These are phyloP conservation scores for Cettia cetti DNA, from an alignment of 2,113 vertebrate genomes.

Conservation along the genomic window DNA sequence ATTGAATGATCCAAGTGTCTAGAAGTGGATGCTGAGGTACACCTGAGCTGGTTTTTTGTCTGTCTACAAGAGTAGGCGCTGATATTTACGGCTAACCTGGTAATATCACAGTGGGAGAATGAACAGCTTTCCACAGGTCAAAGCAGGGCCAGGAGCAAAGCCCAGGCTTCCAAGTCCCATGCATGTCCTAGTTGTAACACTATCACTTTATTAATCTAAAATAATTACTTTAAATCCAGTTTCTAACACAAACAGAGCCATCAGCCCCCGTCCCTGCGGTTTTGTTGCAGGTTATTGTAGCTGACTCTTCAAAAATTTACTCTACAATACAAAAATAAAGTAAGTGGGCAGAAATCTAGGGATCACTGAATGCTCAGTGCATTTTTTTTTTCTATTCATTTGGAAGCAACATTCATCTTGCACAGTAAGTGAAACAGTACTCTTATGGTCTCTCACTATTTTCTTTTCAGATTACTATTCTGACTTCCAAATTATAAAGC, in stretches of 20 bases:
- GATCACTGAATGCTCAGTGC: neutral
- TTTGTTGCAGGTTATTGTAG: neutral
- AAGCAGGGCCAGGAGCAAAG: neutral
- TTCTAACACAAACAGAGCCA: neutral
- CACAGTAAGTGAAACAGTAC: neutral
- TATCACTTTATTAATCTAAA: neutral
- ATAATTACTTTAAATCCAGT: neutral
- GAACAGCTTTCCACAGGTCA: neutral
- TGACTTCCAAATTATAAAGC: slow-evolving; percentile 18
- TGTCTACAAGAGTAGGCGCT: neutral
- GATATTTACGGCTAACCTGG: neutral
- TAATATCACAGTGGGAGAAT: neutral
- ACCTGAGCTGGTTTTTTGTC: neutral
- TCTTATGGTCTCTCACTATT: neutral
- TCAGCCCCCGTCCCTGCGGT: neutral
- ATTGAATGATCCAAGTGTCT: neutral
- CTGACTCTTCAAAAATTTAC: neutral
- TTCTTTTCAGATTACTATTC: slow-evolving; percentile 14
- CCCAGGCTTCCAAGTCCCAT: neutral
- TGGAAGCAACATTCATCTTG: neutral
- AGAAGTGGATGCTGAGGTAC: neutral
- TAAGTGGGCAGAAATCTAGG: neutral
- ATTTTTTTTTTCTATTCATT: neutral
- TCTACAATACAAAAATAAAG: neutral
- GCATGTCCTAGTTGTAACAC: neutral